A percentile compares a stretch with the other conserved stretches of the same genome.
Evolutionary conservation across 2,113 vertebrate genomes (phyloP).

Genomic region (Emydocephalus ijimae): DNA sequence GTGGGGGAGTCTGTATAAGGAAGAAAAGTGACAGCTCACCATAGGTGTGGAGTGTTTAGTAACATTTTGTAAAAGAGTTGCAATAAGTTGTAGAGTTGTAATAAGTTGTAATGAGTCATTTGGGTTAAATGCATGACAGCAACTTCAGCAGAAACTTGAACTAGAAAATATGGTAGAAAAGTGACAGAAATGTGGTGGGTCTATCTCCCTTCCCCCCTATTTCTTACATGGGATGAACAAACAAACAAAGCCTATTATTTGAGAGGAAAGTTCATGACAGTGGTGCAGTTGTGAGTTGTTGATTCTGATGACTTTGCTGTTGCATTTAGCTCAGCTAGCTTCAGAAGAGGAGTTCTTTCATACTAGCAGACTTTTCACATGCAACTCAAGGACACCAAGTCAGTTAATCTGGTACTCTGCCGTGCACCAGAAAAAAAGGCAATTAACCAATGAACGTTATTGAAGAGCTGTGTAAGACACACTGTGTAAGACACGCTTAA

Average conservation of each 20-base stretch:
- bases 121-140: not conserved
- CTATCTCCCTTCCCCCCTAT: not conserved
- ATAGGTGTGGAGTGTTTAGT: not conserved
- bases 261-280: not conserved
- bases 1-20: not conserved
- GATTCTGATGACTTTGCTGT: not conserved
- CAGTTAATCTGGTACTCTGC: constrained; percentile 1
- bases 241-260: not conserved
- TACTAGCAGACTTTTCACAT: constrained; percentile 4
- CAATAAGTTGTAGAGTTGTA: not conserved
- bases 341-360: not conserved
- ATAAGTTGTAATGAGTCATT: not conserved
- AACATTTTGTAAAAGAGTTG: not conserved
- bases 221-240: not conserved
- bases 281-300: not conserved
- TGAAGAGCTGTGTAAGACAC: not conserved
- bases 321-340: constrained; percentile 15
- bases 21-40: not conserved
- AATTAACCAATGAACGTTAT: constrained; percentile 30
- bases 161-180: not conserved
- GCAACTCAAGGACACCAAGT: constrained; percentile 20
- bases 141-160: not conserved
- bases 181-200: not conserved
- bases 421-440: constrained; percentile 23
- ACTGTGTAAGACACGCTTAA: not conserved